These are phyloP conservation scores for Castor canadensis DNA, from an alignment of 2,113 vertebrate species.

Conservation along the genomic window DNA sequence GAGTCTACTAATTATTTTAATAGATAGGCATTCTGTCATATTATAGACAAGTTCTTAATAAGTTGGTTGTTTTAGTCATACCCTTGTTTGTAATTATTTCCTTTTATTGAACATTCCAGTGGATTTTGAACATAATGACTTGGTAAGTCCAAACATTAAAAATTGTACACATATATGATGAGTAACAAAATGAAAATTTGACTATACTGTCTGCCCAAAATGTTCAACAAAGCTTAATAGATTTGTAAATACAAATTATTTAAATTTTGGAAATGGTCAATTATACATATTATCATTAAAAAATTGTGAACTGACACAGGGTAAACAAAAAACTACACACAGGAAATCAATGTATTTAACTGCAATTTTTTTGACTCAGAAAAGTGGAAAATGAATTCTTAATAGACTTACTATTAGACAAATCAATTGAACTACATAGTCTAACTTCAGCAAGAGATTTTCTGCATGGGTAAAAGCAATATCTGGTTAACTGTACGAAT, in stretches of 20 bases:
- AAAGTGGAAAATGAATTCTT: background rate
- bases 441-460: constrained; percentile 21
- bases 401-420: constrained; percentile 30
- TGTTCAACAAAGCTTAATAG: background rate
- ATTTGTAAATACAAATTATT: background rate
- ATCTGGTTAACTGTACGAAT: constrained; percentile 24
- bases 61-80: background rate
- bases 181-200: background rate
- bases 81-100: background rate
- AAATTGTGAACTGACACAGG: background rate
- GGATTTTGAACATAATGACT: constrained; percentile 18
- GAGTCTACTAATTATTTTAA: background rate
- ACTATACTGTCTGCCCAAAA: background rate
- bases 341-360: background rate
- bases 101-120: background rate
- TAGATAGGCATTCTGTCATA: background rate
- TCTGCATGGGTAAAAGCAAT: background rate
- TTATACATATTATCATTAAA: background rate
- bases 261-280: background rate
- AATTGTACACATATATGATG: background rate
- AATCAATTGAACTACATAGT: constrained; percentile 39
- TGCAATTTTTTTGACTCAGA: background rate
- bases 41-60: background rate
- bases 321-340: background rate
- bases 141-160: background rate